Evolutionary conservation across 2,797 vertebrate genomes (phyloP), one percentile per base, ranked within the genome.

Genomic region (Hephaestus fuliginosus): DNA sequence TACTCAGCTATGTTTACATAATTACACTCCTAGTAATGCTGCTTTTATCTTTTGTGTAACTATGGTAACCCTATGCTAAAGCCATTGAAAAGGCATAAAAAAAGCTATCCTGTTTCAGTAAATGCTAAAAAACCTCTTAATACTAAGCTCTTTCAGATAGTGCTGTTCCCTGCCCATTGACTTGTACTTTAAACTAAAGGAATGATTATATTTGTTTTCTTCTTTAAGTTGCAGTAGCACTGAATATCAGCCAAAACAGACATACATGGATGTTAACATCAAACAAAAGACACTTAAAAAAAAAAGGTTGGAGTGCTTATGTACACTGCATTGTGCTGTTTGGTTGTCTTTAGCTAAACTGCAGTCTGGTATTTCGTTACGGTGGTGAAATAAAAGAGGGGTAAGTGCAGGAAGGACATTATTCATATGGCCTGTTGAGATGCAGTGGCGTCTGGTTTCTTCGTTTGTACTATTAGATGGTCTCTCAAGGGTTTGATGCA

Each of bases 401-500:
- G 18, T 22, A 30, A 39, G 17, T 13, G 14, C 3, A 17, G 3
- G 18, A 41, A 41, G 18, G 4, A 25, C 39, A 41, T 20, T 13
- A 60, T 33, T 36, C 6, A 43, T 44, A 58, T 2, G 44, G 18
- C 1, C 4, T 7, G 9, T 46, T 43, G 20, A 51, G 63, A 56
- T 52, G 33, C 81, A 58, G 65, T 17, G 10, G 44, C 43, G 7
- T 64, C 62, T 67, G 60, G 39, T 25, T 48, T 56, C 13, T 15
- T 44, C 62, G 41, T 41, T 2, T 25, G 25, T 25, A 25, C 20
- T 28, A 17, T 92, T 74, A 93, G 57, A 53, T 17, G 51, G 85
- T 55, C 15, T 70, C 88, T 15, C 78, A 71, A 9, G 90, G 66
- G 51, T 72, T 57, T 9, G 93, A 58, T 89, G 95, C 85, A 14